Evolutionary conservation across 2,888 invertebrate genomes (phyloP).

Genomic region (Chrysina gloriosa): DNA sequence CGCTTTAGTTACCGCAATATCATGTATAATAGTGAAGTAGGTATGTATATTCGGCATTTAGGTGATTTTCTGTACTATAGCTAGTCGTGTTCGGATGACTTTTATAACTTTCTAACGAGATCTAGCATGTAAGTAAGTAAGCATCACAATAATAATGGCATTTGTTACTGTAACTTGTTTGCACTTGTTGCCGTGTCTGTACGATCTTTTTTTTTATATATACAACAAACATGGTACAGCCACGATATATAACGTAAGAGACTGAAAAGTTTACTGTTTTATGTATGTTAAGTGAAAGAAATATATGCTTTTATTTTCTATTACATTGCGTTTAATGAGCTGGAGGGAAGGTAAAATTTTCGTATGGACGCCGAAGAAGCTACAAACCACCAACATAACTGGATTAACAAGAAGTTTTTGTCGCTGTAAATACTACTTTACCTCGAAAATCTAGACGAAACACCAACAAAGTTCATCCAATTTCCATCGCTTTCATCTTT

Average conservation of each 20-base stretch:
- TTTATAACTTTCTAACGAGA: constrained; percentile 19
- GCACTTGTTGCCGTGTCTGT: constrained; percentile 17
- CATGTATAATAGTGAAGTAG: neutral
- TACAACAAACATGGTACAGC: neutral
- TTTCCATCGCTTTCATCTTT: no score
- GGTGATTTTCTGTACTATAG: neutral
- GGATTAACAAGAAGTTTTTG: no score
- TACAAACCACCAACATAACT: no score
- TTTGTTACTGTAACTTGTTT: constrained; percentile 18
- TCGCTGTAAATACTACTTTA: no score
- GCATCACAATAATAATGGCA: constrained; percentile 27
- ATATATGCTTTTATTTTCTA: constrained; percentile 32
- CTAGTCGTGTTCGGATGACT: constrained; percentile 22
- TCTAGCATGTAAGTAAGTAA: constrained; percentile 6
- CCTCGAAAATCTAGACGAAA: no score
- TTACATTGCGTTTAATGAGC: neutral
- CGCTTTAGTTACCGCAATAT: constrained; percentile 15
- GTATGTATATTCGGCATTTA: neutral
- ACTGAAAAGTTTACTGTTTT: constrained; percentile 23
- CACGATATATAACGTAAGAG: constrained; percentile 17
- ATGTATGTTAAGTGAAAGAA: constrained; percentile 13
- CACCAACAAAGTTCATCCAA: no score
- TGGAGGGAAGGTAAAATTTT: no score
- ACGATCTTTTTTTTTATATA: neutral
- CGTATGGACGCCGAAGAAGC: no score